A percentile compares a stretch with the other conserved stretches of the same genome.
These are phyloP conservation scores for Tipula helvola DNA, from an alignment of 2,888 invertebrate genomes.

Conservation along the genomic window DNA sequence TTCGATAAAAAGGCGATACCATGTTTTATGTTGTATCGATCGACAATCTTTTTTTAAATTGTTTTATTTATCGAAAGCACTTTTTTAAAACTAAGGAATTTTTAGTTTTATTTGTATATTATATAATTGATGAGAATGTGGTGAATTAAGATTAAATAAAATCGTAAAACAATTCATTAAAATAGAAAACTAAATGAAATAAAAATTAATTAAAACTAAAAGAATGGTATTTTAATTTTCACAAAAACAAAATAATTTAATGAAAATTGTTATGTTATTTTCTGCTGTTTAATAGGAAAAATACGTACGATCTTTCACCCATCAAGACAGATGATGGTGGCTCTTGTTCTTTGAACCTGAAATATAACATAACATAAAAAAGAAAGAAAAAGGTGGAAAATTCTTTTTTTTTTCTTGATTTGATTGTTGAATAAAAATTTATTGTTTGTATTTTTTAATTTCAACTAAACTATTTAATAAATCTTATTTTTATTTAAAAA, in stretches of 20 bases:
- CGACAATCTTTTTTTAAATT: background rate
- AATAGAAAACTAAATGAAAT: background rate
- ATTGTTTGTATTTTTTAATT: background rate
- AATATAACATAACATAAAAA: constrained; percentile 19
- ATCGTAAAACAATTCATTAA: background rate
- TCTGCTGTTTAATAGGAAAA: constrained; percentile 12
- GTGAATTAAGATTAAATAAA: background rate
- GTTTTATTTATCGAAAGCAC: background rate
- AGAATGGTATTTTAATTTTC: constrained; percentile 22
- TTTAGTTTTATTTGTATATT: background rate
- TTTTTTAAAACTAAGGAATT: background rate
- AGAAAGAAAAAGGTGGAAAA: background rate
- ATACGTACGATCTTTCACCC: constrained; percentile 37
- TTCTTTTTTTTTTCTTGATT: background rate
- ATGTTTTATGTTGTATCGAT: background rate
- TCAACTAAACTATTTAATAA: background rate
- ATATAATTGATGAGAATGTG: background rate
- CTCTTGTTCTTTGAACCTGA: constrained; percentile 38
- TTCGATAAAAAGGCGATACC: background rate
- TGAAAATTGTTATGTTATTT: constrained; percentile 5
- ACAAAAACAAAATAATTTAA: constrained; percentile 15
- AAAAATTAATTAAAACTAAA: constrained; percentile 6
- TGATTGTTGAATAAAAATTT: constrained; percentile 6
- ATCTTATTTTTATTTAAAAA: background rate
- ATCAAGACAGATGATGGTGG: constrained; percentile 31